Base-by-base conservation (phyloP, 2,113 vertebrate genomes). In the Lycocorax pyrrhopterus region DNA sequence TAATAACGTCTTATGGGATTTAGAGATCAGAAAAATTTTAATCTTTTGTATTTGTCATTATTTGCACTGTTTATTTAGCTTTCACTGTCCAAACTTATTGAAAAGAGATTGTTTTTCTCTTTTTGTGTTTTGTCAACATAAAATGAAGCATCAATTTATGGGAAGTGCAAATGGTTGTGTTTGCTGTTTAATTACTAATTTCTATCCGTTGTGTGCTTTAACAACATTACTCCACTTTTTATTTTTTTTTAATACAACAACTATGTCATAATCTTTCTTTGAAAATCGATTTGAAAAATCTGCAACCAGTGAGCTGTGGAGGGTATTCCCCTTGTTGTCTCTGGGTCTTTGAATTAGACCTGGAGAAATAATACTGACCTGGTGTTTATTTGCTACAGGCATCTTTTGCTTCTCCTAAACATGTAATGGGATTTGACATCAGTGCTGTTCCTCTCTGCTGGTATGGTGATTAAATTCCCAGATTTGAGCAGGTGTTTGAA, bases 1-100 rank as follows among this genome's bases (percentile, higher is more conserved):
- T 91, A 87, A 89, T 89, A 94, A 52, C 72, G 33, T 94, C 44
- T 89, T 87, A 73, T 5, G 66, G 78, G 69, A 92, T 94, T 96
- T 84, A 85, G 62, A 83, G 67, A 82, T 89, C 0, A 89, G 56
- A 74, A 67, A 75, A 55, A 6, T 0, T 7, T 56, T 67, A 69
- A 73, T 91, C 69, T 75, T 83, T n/a, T 74, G 26, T 84, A 55
- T 93, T 93, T 94, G 29, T 71, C 46, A 51, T 90, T 86, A 69
- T 88, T 94, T 90, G 13, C 43, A 80, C 33, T 68, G 19, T 92
- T 75, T 93, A 33, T 90, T 93, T 86, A 62, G 18, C 68, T 93
- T 89, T 92, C 22, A 39, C 29, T 80, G 13, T 71, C 55, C 46
- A 63, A 77, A 79, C 6, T 75, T 78, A 76, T 41, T 56, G 81